A percentile compares a stretch with the other conserved stretches of the same genome.
These are phyloP conservation scores for Nephila pilipes DNA, from an alignment of 1,140 invertebrate genomes.

Conservation along the genomic window DNA sequence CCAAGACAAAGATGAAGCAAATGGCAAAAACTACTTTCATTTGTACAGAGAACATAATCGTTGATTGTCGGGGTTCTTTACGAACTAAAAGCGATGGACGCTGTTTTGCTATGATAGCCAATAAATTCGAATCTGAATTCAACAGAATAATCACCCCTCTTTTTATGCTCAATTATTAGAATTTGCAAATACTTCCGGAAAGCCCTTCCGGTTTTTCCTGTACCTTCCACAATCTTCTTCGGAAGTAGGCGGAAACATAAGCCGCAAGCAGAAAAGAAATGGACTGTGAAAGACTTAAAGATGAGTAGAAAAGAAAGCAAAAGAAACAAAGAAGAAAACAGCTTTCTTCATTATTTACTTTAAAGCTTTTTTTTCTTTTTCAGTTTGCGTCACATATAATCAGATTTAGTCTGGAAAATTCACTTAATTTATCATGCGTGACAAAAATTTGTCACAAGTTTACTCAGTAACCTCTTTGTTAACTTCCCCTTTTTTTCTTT, in stretches of 20 bases:
- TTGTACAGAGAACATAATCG: neutral
- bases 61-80: neutral
- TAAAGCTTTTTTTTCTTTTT: neutral
- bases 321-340: neutral
- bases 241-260: conserved; percentile 36
- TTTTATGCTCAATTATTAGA: neutral
- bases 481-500: neutral
- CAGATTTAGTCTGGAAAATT: neutral
- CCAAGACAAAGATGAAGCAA: neutral
- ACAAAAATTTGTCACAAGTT: conserved; percentile 19
- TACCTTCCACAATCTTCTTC: conserved; percentile 29
- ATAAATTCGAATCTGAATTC: neutral
- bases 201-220: conserved; percentile 19
- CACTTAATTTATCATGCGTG: conserved; percentile 4
- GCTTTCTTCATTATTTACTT: conserved; percentile 19
- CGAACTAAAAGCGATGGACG: neutral
- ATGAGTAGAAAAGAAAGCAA: conserved; percentile 5
- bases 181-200: conserved; percentile 38
- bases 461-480: neutral
- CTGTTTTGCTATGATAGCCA: neutral
- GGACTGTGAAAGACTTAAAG: conserved; percentile 48
- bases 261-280: conserved; percentile 19
- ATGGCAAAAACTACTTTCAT: neutral
- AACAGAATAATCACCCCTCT: neutral
- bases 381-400: conserved; percentile 1